These are phyloP conservation scores for human DNA, from an alignment of 2,113 vertebrate genomes.

Conservation along the genomic window GRCh38 chr6:94489501-94490000, in stretches of 20 bases:
- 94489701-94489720: neutral
- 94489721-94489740: neutral
- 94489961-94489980: neutral
- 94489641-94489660: neutral
- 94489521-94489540: neutral
- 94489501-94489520: neutral
- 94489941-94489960: neutral
- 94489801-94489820: neutral
- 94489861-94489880: neutral
- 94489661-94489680: neutral
- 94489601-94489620: neutral
- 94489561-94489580: neutral
- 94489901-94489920: neutral
- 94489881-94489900: neutral
- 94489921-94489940: neutral
- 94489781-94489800: neutral
- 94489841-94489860: neutral
- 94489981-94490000: neutral
- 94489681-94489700: neutral
- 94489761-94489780: neutral
- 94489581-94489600: no score
- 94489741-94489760: neutral
- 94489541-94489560: neutral
- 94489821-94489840: neutral
- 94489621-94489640: neutral